Evolutionary conservation across 2,888 invertebrate species (phyloP).

Genomic region (Ischnura elegans): DNA sequence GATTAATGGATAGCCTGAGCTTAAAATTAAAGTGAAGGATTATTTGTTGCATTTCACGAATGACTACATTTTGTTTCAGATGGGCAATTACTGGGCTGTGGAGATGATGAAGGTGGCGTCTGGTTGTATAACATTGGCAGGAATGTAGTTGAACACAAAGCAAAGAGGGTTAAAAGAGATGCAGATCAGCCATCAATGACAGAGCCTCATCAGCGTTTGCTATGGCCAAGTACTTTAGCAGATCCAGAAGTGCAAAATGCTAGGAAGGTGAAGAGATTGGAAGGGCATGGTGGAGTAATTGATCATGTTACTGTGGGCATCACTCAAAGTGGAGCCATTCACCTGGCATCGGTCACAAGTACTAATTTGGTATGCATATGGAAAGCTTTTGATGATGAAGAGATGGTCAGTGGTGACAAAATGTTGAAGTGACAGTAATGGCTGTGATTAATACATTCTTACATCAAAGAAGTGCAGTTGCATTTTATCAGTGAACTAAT

Average conservation of each 20-base stretch:
- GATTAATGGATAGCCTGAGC: too few relatives aligned
- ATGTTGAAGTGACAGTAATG: not conserved
- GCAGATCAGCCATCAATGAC: not conserved
- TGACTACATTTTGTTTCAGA: slow-evolving; percentile 72
- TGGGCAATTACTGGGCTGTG: slow-evolving; percentile 74
- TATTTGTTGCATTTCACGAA: too few relatives aligned
- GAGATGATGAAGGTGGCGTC: slow-evolving; percentile 75
- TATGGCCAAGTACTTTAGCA: slow-evolving; percentile 73
- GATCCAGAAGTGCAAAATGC: slow-evolving; percentile 75
- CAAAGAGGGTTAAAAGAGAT: slow-evolving; percentile 30
- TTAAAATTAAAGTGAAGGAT: too few relatives aligned
- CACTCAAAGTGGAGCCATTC: slow-evolving; percentile 72
- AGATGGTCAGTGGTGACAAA: not conserved
- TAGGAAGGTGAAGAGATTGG: slow-evolving; percentile 72
- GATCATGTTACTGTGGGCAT: slow-evolving; percentile 70
- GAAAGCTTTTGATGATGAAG: slow-evolving; percentile 69
- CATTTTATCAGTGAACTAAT: not conserved
- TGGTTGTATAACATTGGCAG: slow-evolving; percentile 75
- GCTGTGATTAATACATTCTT: not conserved
- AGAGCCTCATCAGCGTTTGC: slow-evolving; percentile 29
- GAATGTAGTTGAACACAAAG: slow-evolving; percentile 38
- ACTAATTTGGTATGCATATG: slow-evolving; percentile 76
- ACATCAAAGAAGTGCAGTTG: not conserved
- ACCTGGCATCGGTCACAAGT: slow-evolving; percentile 75
- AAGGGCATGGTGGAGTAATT: slow-evolving; percentile 49